Percentiles rank a stretch among this genome's conserved stretches.
Conservation (phyloP, 1,140 invertebrate genomes). For the Drosophila willistoni region DNA sequence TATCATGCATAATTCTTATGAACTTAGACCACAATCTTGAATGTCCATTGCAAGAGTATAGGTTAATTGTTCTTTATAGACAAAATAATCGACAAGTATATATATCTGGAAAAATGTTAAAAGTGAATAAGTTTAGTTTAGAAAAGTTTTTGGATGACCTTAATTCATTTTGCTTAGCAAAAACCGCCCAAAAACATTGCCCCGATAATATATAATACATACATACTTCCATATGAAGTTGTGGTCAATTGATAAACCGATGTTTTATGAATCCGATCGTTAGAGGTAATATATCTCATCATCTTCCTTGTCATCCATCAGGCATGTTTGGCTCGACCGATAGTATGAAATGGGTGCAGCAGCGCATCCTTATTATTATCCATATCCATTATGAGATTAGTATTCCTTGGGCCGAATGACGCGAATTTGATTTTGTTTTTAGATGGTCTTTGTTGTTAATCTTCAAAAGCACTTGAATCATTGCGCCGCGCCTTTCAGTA, state of each 20-base stretch:
- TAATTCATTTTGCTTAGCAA: background rate
- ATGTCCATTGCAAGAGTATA: background rate
- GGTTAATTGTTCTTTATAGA: background rate
- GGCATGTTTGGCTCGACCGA: background rate
- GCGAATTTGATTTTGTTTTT: too few relatives aligned
- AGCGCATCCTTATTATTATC: too few relatives aligned
- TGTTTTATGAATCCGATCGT: background rate
- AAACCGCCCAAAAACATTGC: background rate
- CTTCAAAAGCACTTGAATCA: background rate
- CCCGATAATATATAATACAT: conserved; percentile 6
- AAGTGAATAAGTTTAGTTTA: background rate
- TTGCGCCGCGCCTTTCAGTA: too few relatives aligned
- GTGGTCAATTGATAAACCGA: background rate
- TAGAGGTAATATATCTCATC: background rate
- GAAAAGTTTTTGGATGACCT: background rate
- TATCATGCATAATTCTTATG: too few relatives aligned
- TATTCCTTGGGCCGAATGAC: background rate
- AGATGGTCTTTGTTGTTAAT: background rate
- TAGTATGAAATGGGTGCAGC: too few relatives aligned
- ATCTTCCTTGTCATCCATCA: conserved; percentile 3
- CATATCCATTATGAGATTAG: background rate
- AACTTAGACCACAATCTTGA: too few relatives aligned
- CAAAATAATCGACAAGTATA: background rate
- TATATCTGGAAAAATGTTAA: background rate
- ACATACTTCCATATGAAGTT: conserved; percentile 13